Base-by-base conservation (phyloP, 2,888 invertebrate genomes). In the Orthosia incerta region DNA sequence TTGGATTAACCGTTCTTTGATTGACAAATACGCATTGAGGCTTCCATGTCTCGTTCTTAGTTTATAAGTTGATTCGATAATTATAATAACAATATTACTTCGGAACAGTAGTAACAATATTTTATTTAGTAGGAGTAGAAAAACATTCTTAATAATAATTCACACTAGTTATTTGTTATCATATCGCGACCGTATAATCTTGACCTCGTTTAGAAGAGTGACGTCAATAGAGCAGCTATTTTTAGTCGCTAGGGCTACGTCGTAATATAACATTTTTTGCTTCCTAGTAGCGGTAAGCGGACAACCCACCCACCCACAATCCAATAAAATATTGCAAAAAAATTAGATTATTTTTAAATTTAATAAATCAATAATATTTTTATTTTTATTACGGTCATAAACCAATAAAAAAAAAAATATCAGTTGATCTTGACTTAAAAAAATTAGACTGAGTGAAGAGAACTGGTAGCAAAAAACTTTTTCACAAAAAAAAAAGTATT, bases 201-300 rank as follows among this genome's bases (percentile, higher is more conserved):
- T 73, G 80, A 56, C 64, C 64, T 57, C 55, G n/a, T 61, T 83
- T 53, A 13, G 23, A 73, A 15, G 12, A 31, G 15, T 80, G 81
- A 80, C 80, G 84, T 50, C 26, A 67, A 9, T 2, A 23, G 39
- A 39, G 39, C 39, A 39, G 39, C 48, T 80, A 75, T 84, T 64
- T 56, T 64, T 80, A 71, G 57, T 61, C n/a, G 15, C 56, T 51
- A 50, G 39, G 31, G 18, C 60, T 51, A 50, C 46, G 45, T 3
- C 23, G 45, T 70, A 55, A 31, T 55, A 39, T 13, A 61, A 31
- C 13, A 39, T n/a, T 53, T 26, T 76, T 57, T 56, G 16, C 31
- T 65, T 65, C 50, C 61, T 65, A 39, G 39, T 26, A 63, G 12
- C 11, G n/a, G n/a, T n/a, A n/a, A n/a, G n/a, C n/a, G 4, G 53